A percentile compares a stretch with the other conserved stretches of the same genome.
phyloP scores from a whole-genome alignment of 1,140 invertebrate species.

The Proctacanthus coquilletti region DNA sequence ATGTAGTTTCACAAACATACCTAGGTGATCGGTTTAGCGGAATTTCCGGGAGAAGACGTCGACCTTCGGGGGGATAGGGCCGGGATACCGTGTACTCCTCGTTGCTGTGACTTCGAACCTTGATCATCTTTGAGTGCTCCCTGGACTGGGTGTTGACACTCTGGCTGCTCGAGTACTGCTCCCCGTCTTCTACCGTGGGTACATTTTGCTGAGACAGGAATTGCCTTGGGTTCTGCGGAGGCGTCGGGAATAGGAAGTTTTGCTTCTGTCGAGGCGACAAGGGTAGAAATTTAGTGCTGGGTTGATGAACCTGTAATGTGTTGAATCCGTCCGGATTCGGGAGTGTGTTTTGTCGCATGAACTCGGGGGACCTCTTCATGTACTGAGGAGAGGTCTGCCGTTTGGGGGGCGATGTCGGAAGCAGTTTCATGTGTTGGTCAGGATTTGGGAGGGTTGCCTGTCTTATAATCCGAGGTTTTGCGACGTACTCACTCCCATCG shows the following conservation, averaged over 20 bases:
- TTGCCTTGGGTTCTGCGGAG: constrained; percentile 21
- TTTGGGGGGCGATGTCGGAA: constrained; percentile 29
- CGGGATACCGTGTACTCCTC: constrained; percentile 27
- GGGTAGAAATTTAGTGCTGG: constrained; percentile 21
- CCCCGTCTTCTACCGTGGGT: constrained; percentile 18
- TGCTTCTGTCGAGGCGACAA: constrained; percentile 28
- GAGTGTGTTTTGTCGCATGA: constrained; percentile 26
- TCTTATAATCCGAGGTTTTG: constrained; percentile 23
- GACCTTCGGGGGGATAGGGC: constrained; percentile 14
- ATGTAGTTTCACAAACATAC: no score
- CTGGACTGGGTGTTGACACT: constrained; percentile 29
- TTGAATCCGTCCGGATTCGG: constrained; percentile 28
- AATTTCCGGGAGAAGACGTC: constrained; percentile 24
- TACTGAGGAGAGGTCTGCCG: constrained; percentile 27
- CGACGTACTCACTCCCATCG: constrained; percentile 3
- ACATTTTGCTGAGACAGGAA: constrained; percentile 29
- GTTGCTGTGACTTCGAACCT: constrained; percentile 30
- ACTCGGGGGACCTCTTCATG: constrained; percentile 24
- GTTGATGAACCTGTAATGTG: constrained; percentile 20
- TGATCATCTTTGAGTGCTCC: constrained; percentile 28
- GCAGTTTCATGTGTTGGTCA: constrained; percentile 26
- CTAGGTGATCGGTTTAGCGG: constrained; percentile 9
- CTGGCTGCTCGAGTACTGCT: constrained; percentile 29
- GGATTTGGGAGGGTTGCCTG: constrained; percentile 29
- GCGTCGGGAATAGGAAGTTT: constrained; percentile 27